A percentile compares a stretch with the other conserved stretches of the same genome.
Evolutionary conservation across 1,140 invertebrate species (phyloP).

Genomic region (Rhysida immarginata): DNA sequence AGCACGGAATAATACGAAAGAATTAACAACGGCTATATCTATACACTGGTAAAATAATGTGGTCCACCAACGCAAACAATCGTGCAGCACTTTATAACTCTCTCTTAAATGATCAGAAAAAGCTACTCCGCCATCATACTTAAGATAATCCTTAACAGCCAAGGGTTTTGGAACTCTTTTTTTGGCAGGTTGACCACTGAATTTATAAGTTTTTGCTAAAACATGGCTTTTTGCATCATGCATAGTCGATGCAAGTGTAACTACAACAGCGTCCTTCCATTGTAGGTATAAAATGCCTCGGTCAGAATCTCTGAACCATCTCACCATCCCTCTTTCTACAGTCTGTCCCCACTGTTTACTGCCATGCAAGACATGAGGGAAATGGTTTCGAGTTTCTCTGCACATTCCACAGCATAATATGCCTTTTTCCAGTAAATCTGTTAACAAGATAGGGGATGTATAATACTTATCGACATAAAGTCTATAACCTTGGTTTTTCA

Average conservation of each 20-base stretch:
- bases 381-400: background rate
- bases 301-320: too few relatives aligned
- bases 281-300: background rate
- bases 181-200: too few relatives aligned
- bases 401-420: too few relatives aligned
- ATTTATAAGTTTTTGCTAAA: background rate
- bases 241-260: background rate
- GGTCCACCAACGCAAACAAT: background rate
- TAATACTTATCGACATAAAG: background rate
- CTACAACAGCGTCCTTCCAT: background rate
- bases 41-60: background rate
- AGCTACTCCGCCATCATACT: too few relatives aligned
- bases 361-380: background rate
- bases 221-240: background rate
- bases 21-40: background rate
- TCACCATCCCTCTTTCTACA: background rate
- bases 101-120: too few relatives aligned
- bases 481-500: background rate
- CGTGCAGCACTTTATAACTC: too few relatives aligned
- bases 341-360: background rate
- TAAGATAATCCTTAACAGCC: too few relatives aligned
- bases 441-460: background rate
- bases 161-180: too few relatives aligned
- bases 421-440: too few relatives aligned
- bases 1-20: background rate